These are phyloP conservation scores for Chrysolina haemoptera DNA, from an alignment of 2,888 invertebrate genomes.

Conservation along the genomic window DNA sequence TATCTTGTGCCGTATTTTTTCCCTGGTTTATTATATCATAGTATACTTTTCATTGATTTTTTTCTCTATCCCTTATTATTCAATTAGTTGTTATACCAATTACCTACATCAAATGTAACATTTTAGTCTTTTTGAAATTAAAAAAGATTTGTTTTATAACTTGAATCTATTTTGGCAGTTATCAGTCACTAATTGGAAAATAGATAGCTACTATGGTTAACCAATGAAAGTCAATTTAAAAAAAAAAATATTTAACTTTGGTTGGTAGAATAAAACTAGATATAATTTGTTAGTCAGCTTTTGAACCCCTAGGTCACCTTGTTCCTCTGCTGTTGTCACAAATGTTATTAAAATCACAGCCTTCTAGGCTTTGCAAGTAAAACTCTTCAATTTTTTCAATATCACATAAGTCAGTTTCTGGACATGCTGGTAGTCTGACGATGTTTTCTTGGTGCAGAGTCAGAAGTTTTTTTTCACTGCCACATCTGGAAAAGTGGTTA, in stretches of 20 bases:
- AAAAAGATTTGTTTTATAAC: too few relatives aligned
- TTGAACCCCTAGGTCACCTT: too few relatives aligned
- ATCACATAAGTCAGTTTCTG: conserved; percentile 77
- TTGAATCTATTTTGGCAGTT: too few relatives aligned
- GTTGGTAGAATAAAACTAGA: background rate
- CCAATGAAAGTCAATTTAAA: background rate
- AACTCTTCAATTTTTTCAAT: conserved; percentile 73
- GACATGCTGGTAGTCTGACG: conserved; percentile 80
- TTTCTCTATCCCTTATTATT: too few relatives aligned
- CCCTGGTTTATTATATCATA: too few relatives aligned
- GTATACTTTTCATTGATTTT: too few relatives aligned
- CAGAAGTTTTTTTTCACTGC: conserved; percentile 72
- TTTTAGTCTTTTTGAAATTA: too few relatives aligned
- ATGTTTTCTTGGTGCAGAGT: conserved; percentile 83
- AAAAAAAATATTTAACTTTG: conserved; percentile 3
- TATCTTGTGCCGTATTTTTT: too few relatives aligned
- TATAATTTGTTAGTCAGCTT: background rate
- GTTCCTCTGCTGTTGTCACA: conserved; percentile 68
- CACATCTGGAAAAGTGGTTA: conserved; percentile 60
- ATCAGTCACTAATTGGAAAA: too few relatives aligned
- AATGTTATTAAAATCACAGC: conserved; percentile 80
- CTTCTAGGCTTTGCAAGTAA: conserved; percentile 75
- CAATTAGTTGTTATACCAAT: too few relatives aligned
- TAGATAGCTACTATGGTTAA: too few relatives aligned
- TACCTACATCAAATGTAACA: too few relatives aligned